Conservation (phyloP, 2,888 invertebrate species). For the Charanyca ferruginea region DNA sequence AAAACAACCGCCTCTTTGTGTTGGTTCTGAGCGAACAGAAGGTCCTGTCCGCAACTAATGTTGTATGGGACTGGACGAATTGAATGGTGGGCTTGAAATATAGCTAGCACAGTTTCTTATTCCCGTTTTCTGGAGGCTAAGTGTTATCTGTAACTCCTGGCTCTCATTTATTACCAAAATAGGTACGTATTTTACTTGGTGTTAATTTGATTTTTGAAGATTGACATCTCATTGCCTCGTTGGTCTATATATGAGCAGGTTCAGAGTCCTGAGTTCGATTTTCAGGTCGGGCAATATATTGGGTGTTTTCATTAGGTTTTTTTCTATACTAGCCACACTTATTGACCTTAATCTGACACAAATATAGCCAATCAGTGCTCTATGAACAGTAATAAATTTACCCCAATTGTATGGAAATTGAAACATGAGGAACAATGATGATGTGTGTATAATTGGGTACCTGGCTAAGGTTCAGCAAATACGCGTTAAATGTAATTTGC, state of each 20-base stretch:
- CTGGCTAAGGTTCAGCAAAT: too few relatives aligned
- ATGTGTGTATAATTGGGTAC: too few relatives aligned
- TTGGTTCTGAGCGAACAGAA: conserved; percentile 50
- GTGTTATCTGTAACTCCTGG: background rate
- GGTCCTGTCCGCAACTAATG: conserved; percentile 50
- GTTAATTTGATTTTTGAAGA: background rate
- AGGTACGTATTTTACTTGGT: background rate
- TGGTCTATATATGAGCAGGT: too few relatives aligned
- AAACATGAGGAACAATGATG: too few relatives aligned
- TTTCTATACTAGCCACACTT: too few relatives aligned
- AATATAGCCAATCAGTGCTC: too few relatives aligned
- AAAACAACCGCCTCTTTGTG: conserved; percentile 63
- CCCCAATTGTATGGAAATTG: background rate
- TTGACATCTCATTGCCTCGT: background rate
- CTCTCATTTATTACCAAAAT: background rate
- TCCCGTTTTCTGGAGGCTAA: background rate
- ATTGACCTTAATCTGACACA: too few relatives aligned
- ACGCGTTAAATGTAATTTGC: too few relatives aligned
- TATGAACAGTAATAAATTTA: background rate
- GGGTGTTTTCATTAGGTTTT: background rate
- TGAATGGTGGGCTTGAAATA: conserved; percentile 3
- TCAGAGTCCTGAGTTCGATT: background rate
- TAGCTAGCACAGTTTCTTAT: conserved; percentile 1
- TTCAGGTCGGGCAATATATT: background rate
- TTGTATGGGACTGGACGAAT: conserved; percentile 30